Evolutionary conservation across 2,888 invertebrate species (phyloP), one percentile per base, ranked within the genome.

Genomic region (Thelaira solivaga): DNA sequence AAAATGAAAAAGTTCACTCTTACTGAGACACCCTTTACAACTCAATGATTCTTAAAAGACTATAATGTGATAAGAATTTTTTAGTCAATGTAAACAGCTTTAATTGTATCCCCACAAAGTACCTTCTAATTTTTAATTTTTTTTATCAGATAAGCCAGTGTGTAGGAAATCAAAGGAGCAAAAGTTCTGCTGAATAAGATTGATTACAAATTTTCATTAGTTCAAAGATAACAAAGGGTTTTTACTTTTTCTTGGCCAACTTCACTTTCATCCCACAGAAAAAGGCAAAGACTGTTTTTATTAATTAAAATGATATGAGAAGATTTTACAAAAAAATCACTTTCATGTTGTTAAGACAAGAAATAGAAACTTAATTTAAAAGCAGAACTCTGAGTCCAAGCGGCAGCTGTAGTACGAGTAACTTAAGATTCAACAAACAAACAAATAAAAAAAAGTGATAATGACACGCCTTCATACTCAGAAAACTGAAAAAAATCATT

Each of bases 261-360:
- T 62, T 71, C 71, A 71, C 71, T 71, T 71, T 71, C 53, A 62
- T 5, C 53, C n/a, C n/a, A n/a, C n/a, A n/a, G n/a, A n/a, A n/a
- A n/a, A n/a, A n/a, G n/a, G n/a, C n/a, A n/a, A n/a, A n/a, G n/a
- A n/a, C n/a, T n/a, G n/a, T n/a, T n/a, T n/a, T n/a, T n/a, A n/a
- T n/a, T n/a, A 11, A 8, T 6, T 13, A 43, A 39, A 43, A 24
- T 34, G 36, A 45, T 26, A 36, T 45, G 13, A 34, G 29, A 61
- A 20, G n/a, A 11, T 20, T 41, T 11, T 18, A 11, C 8, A 13
- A 2, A 13, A 16, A 61, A 51, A 31, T 13, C n/a, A 34, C 22
- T 18, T 43, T 71, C 49, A 61, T 39, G 16, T 22, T 1, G n/a
- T n/a, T 16, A 45, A 62, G 11, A 53, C 24, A 24, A 51, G 24